Percentiles rank a stretch among this genome's conserved stretches.
Evolutionary conservation across 2,888 invertebrate species (phyloP).

Genomic region (Drosophila lutescens): DNA sequence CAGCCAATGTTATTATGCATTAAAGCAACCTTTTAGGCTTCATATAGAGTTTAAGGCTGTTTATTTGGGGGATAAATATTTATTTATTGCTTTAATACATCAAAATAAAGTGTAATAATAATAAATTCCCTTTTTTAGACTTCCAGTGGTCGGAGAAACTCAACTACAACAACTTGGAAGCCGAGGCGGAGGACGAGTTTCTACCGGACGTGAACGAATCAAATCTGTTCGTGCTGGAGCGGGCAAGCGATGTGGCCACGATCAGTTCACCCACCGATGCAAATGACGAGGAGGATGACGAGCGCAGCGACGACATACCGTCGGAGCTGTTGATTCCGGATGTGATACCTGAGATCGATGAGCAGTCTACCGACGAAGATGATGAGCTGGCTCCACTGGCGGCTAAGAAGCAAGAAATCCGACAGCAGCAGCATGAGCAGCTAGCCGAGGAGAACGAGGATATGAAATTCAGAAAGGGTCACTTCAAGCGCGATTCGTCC

Average conservation of each 20-base stretch:
- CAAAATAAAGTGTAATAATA: no score
- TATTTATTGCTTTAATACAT: no score
- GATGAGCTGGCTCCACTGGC: slow-evolving; percentile 72
- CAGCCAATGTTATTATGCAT: no score
- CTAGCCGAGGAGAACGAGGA: slow-evolving; percentile 6
- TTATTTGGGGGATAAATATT: no score
- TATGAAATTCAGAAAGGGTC: slow-evolving; percentile 81
- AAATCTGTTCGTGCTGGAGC: slow-evolving; percentile 81
- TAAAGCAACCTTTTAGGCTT: no score
- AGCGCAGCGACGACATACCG: slow-evolving; percentile 83
- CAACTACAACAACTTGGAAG: slow-evolving; percentile 72
- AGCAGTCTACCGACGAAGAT: slow-evolving; percentile 81
- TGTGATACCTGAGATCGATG: slow-evolving; percentile 83
- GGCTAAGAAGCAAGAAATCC: slow-evolving; percentile 10
- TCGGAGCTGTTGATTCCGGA: slow-evolving; percentile 83
- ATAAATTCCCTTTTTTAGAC: slow-evolving; percentile 41
- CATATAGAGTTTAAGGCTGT: no score
- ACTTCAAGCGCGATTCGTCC: slow-evolving; percentile 83
- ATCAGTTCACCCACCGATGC: slow-evolving; percentile 68
- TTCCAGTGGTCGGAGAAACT: slow-evolving; percentile 73
- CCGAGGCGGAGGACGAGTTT: slow-evolving; percentile 82
- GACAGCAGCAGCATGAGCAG: slow-evolving; percentile 11
- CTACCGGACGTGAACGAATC: slow-evolving; percentile 82
- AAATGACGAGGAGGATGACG: slow-evolving; percentile 75
- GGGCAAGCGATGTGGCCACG: slow-evolving; percentile 82